These are phyloP conservation scores for Octonoba sinensis DNA, from an alignment of 2,888 invertebrate genomes.

Conservation along the genomic window DNA sequence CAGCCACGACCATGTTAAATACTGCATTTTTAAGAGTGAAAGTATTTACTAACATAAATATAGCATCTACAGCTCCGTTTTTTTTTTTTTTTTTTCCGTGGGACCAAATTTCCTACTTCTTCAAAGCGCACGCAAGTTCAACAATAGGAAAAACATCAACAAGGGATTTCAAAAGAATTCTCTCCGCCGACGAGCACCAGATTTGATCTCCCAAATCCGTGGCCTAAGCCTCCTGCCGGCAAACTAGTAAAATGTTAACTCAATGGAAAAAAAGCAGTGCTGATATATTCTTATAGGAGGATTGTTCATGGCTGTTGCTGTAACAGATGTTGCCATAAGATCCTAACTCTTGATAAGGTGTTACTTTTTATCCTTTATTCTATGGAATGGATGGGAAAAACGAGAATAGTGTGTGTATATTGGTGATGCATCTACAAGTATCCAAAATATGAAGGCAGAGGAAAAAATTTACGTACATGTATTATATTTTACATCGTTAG, in stretches of 20 bases:
- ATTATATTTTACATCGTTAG: too few species aligned
- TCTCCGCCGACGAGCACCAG: conserved; percentile 6
- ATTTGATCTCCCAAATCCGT: conserved; percentile 55
- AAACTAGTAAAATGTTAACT: conserved; percentile 42
- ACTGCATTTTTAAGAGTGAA: too few species aligned
- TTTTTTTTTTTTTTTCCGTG: too few species aligned
- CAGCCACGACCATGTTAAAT: too few species aligned
- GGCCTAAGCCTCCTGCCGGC: conserved; percentile 27
- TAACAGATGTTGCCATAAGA: conserved; percentile 60
- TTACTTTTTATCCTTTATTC: conserved; percentile 37
- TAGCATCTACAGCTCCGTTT: too few species aligned
- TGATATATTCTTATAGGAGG: conserved; percentile 12
- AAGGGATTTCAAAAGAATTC: conserved; percentile 39
- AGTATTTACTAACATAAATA: too few species aligned
- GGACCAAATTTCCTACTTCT: too few species aligned
- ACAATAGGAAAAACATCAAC: conserved; percentile 20
- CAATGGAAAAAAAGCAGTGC: conserved; percentile 31
- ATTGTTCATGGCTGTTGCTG: conserved; percentile 43
- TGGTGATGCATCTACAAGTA: conserved; percentile 41
- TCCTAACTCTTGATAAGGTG: conserved; percentile 52
- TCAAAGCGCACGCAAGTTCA: conserved; percentile 3
- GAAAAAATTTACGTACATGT: too few species aligned
- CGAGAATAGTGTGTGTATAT: conserved; percentile 16
- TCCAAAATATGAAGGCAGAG: not conserved
- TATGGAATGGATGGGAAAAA: conserved; percentile 10